Percentiles rank a stretch among this genome's conserved stretches.
These are phyloP conservation scores for Takifugu flavidus DNA, from an alignment of 2,113 vertebrate genomes.

Conservation along the genomic window DNA sequence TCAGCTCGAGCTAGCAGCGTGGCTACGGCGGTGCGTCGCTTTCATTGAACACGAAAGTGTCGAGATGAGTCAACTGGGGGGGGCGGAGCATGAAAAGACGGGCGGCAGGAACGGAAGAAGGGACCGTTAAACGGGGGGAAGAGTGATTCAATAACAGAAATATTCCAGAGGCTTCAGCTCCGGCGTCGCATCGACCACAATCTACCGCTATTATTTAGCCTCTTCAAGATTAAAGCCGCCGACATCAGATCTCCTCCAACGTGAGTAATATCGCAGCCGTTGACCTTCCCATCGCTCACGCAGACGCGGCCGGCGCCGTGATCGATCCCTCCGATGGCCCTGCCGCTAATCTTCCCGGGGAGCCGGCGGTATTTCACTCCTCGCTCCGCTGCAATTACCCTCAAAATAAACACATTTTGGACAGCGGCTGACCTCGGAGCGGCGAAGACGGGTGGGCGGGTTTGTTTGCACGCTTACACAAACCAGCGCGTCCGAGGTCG, in stretches of 20 bases:
- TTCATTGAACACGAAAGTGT: constrained; percentile 90
- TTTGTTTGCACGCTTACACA: constrained; percentile 5
- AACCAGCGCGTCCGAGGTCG: constrained; percentile 1
- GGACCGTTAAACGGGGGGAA: constrained; percentile 58
- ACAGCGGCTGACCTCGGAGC: constrained; percentile 47
- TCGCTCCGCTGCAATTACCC: constrained; percentile 63
- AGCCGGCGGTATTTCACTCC: constrained; percentile 59
- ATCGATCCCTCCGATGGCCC: constrained; percentile 58
- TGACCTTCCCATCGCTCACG: constrained; percentile 66
- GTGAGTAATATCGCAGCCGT: constrained; percentile 42
- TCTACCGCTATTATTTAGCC: constrained; percentile 52
- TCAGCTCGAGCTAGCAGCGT: constrained; percentile 84
- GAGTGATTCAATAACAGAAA: constrained; percentile 9
- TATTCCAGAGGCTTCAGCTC: constrained; percentile 21
- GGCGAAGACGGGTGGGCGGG: constrained; percentile 19
- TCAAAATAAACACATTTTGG: constrained; percentile 64
- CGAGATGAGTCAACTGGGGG: constrained; percentile 85
- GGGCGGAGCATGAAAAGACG: constrained; percentile 23
- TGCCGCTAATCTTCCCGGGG: constrained; percentile 59
- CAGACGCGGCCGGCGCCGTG: constrained; percentile 20
- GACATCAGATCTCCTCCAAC: constrained; percentile 38
- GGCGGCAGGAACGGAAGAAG: constrained; percentile 5
- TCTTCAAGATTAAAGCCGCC: constrained; percentile 55
- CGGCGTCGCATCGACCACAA: constrained; percentile 40
- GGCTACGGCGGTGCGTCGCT: constrained; percentile 88